These are phyloP conservation scores for Tinea pellionella DNA, from an alignment of 2,888 invertebrate species.

Conservation along the genomic window DNA sequence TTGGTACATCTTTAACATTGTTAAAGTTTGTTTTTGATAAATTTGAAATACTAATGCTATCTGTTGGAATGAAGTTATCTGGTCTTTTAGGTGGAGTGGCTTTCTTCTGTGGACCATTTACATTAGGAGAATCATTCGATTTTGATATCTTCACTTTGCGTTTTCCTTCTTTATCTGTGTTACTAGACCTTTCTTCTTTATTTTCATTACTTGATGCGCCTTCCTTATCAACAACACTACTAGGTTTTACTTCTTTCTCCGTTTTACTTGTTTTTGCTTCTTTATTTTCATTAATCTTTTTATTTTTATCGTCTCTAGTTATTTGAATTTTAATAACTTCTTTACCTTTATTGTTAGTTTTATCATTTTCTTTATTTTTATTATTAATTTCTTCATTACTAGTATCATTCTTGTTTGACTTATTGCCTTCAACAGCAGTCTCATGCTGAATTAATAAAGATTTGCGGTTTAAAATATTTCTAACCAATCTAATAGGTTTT, in stretches of 20 bases:
- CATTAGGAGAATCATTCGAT: background rate
- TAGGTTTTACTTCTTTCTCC: conserved; percentile 33
- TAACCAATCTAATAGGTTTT: conserved; percentile 3
- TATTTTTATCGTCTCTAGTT: conserved; percentile 15
- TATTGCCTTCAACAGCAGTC: background rate
- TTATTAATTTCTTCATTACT: background rate
- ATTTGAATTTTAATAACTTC: conserved; percentile 17
- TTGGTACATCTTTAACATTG: background rate
- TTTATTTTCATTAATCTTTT: conserved; percentile 21
- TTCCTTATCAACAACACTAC: conserved; percentile 16
- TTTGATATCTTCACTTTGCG: background rate
- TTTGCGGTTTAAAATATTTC: background rate
- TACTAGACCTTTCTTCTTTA: background rate
- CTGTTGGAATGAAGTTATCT: no score
- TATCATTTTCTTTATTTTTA: conserved; percentile 14
- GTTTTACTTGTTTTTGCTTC: conserved; percentile 30
- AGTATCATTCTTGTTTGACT: background rate
- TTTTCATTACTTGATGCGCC: background rate
- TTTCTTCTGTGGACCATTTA: background rate
- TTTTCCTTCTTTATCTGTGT: background rate
- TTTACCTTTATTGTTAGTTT: conserved; percentile 19
- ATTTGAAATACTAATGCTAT: background rate
- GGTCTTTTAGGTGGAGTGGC: background rate
- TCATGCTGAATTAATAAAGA: background rate
- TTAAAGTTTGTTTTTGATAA: conserved; percentile 15